A percentile compares a stretch with the other conserved stretches of the same genome.
Conservation (phyloP, 2,113 vertebrate genomes). For the Aramus guarauna region DNA sequence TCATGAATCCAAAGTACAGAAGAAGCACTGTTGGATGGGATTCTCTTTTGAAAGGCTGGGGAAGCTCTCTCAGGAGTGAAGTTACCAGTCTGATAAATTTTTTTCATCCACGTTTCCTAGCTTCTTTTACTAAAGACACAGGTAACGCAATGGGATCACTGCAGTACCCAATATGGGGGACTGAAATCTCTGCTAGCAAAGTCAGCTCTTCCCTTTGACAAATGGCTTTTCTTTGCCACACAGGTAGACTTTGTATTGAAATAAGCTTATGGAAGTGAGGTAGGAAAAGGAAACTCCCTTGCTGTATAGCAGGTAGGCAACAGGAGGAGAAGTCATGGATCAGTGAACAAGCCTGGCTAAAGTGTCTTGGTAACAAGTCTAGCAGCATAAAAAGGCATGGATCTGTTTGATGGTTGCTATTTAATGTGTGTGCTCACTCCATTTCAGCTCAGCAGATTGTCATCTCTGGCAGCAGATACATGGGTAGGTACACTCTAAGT, state of each 20-base stretch:
- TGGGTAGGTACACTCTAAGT: neutral
- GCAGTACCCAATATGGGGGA: neutral
- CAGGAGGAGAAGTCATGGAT: accelerated
- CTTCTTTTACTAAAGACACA: neutral
- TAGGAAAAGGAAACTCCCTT: neutral
- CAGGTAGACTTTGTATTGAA: neutral
- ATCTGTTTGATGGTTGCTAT: accelerated
- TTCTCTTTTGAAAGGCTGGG: neutral
- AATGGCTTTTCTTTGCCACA: neutral
- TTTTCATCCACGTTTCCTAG: neutral
- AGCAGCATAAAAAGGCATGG: neutral
- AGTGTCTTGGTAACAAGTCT: neutral
- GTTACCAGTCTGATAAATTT: neutral
- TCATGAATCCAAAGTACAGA: neutral
- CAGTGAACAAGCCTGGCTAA: neutral
- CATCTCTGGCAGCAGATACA: neutral
- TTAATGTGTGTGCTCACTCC: neutral
- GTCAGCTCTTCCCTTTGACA: neutral
- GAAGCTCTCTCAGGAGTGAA: neutral
- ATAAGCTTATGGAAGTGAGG: neutral
- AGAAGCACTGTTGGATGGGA: neutral
- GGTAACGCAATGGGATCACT: neutral
- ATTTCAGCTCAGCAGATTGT: neutral
- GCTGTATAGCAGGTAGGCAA: neutral
- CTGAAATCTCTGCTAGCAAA: neutral